A percentile compares a stretch with the other conserved stretches of the same genome.
These are phyloP conservation scores for Rhagoletis pomonella DNA, from an alignment of 1,140 invertebrate species.

Conservation along the genomic window DNA sequence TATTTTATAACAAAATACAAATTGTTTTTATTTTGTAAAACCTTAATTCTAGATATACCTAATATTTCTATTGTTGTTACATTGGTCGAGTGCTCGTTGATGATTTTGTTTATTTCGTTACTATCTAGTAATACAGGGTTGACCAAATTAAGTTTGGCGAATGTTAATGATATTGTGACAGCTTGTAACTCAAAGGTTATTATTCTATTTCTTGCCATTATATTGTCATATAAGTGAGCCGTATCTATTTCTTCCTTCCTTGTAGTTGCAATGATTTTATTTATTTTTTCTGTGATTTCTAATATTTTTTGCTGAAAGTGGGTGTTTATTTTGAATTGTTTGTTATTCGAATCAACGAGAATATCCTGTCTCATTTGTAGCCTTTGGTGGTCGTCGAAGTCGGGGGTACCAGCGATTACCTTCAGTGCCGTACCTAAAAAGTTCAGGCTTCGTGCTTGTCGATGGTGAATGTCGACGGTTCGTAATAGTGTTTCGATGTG, in stretches of 20 bases:
- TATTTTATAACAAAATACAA: background rate
- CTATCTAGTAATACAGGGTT: background rate
- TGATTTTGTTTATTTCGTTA: background rate
- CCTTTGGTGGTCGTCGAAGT: slow-evolving; percentile 52
- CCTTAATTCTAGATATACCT: background rate
- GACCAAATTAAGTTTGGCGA: slow-evolving; percentile 10
- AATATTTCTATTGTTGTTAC: slow-evolving; percentile 12
- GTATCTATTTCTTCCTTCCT: background rate
- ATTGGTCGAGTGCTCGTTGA: slow-evolving; percentile 14
- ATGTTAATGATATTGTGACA: slow-evolving; percentile 1
- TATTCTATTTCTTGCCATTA: slow-evolving; percentile 22
- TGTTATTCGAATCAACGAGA: background rate
- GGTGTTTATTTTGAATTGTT: slow-evolving; percentile 8
- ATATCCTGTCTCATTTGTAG: slow-evolving; percentile 3
- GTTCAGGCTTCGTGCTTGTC: slow-evolving; percentile 55
- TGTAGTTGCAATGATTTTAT: no score
- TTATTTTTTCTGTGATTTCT: no score
- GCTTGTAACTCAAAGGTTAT: background rate
- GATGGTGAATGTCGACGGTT: slow-evolving; percentile 46
- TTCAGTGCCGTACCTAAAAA: slow-evolving; percentile 56
- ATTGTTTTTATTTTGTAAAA: background rate
- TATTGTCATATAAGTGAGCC: background rate
- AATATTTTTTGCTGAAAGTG: background rate
- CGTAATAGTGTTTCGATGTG: slow-evolving; percentile 51
- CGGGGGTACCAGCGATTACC: slow-evolving; percentile 42